phyloP scores from a whole-genome alignment of 2,113 vertebrate genomes.

The Chrysochloris asiatica region DNA sequence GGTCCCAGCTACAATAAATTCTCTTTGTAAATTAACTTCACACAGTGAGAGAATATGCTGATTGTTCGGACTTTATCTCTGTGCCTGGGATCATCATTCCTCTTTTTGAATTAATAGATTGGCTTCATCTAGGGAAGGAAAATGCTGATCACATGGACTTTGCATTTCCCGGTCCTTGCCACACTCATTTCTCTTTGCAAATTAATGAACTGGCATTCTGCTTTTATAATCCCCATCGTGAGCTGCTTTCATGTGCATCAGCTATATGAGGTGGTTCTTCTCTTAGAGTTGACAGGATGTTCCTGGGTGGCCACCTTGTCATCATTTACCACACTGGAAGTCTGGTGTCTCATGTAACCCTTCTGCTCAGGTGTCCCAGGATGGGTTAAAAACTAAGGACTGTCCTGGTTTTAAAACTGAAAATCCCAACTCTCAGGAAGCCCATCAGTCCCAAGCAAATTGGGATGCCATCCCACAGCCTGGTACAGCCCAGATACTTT shows the following conservation, averaged over 20 bases:
- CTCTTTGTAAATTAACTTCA: conserved; percentile 51
- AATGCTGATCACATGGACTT: conserved; percentile 41
- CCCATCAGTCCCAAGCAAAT: background rate
- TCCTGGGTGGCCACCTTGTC: background rate
- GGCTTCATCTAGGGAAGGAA: conserved; percentile 36
- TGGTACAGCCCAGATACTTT: background rate
- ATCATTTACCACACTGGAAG: background rate
- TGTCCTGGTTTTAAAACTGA: background rate
- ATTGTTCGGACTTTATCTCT: conserved; percentile 23
- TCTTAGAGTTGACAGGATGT: background rate
- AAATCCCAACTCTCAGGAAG: background rate
- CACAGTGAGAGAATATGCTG: conserved; percentile 42
- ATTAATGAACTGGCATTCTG: conserved; percentile 26
- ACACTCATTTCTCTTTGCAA: conserved; percentile 40
- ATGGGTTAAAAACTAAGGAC: background rate
- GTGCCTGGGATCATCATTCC: background rate
- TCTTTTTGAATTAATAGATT: conserved; percentile 54
- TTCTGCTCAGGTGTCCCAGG: background rate
- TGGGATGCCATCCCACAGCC: background rate
- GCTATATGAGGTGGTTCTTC: background rate
- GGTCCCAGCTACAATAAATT: background rate
- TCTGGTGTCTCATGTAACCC: background rate
- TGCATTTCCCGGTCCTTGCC: background rate
- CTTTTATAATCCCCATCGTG: background rate
- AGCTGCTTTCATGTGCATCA: background rate